A percentile compares a stretch with the other conserved stretches of the same genome.
Evolutionary conservation across 2,888 invertebrate genomes (phyloP).

Genomic region (Dexiosoma caninum): DNA sequence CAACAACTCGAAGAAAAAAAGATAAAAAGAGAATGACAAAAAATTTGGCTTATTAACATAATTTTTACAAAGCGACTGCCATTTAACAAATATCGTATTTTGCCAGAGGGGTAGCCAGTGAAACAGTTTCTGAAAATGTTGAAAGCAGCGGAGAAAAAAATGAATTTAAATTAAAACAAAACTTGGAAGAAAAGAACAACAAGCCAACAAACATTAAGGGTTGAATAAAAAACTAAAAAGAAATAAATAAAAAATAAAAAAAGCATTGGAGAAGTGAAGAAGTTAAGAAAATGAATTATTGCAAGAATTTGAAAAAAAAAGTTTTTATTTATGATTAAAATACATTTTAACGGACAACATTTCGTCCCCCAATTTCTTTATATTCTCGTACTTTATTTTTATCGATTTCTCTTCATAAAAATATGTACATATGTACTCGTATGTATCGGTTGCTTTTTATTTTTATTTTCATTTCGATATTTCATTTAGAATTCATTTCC

Average conservation of each 20-base stretch:
- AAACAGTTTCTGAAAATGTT: slow-evolving; percentile 1
- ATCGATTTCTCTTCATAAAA: background rate
- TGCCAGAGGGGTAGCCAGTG: slow-evolving; percentile 40
- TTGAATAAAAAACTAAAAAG: slow-evolving; percentile 12
- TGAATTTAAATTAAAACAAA: slow-evolving; percentile 27
- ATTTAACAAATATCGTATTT: slow-evolving; percentile 48
- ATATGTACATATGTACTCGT: no score
- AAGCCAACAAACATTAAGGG: slow-evolving; percentile 32
- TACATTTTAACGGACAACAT: slow-evolving; percentile 30
- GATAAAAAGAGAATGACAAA: slow-evolving; percentile 20
- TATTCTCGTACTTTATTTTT: background rate
- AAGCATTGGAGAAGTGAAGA: background rate
- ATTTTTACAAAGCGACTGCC: slow-evolving; percentile 54
- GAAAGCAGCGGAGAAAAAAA: slow-evolving; percentile 11
- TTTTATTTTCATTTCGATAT: slow-evolving; percentile 1
- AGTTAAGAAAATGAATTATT: slow-evolving; percentile 35
- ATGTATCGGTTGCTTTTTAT: background rate
- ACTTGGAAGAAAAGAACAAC: background rate
- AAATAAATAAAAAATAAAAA: background rate
- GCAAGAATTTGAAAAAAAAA: slow-evolving; percentile 32
- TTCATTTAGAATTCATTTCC: background rate
- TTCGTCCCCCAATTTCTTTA: background rate
- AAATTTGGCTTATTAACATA: slow-evolving; percentile 52
- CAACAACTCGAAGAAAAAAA: background rate
- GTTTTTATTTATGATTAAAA: slow-evolving; percentile 21